A percentile compares a stretch with the other conserved stretches of the same genome.
Evolutionary conservation across 1,140 invertebrate genomes (phyloP).

Genomic region (Ephestia elutella): DNA sequence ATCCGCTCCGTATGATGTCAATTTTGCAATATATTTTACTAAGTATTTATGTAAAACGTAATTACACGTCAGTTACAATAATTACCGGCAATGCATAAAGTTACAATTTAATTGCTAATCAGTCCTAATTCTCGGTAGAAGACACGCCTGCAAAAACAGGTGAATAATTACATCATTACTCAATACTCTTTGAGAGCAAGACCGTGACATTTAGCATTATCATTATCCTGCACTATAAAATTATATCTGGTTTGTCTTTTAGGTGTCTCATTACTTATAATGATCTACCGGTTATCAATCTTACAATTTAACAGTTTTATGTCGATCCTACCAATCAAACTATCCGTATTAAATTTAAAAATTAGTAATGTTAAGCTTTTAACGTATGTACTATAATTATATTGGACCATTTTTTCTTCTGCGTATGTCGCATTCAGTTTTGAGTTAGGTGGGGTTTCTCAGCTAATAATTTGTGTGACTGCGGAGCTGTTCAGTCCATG

Average conservation of each 20-base stretch:
- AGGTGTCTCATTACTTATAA: not conserved
- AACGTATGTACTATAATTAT: no score
- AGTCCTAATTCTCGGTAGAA: slow-evolving; percentile 1
- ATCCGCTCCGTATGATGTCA: not conserved
- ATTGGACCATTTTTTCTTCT: no score
- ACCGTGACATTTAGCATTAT: slow-evolving; percentile 6
- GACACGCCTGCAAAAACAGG: slow-evolving; percentile 4
- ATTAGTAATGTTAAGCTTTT: no score
- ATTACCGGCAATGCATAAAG: slow-evolving; percentile 1
- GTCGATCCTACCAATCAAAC: no score
- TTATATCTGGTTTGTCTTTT: not conserved
- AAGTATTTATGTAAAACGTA: not conserved
- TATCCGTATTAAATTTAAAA: no score
- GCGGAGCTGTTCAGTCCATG: no score
- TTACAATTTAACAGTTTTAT: no score
- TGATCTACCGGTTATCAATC: no score
- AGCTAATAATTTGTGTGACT: no score
- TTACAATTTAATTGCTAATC: slow-evolving; percentile 11
- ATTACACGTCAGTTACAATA: not conserved
- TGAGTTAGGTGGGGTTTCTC: no score
- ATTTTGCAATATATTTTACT: not conserved
- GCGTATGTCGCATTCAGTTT: no score
- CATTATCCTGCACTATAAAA: slow-evolving; percentile 2
- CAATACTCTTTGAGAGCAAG: not conserved
- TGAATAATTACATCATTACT: slow-evolving; percentile 2